Percentiles rank a stretch among this genome's conserved stretches.
Conservation (phyloP, 2,797 vertebrate genomes). For the Tapirus indicus region DNA sequence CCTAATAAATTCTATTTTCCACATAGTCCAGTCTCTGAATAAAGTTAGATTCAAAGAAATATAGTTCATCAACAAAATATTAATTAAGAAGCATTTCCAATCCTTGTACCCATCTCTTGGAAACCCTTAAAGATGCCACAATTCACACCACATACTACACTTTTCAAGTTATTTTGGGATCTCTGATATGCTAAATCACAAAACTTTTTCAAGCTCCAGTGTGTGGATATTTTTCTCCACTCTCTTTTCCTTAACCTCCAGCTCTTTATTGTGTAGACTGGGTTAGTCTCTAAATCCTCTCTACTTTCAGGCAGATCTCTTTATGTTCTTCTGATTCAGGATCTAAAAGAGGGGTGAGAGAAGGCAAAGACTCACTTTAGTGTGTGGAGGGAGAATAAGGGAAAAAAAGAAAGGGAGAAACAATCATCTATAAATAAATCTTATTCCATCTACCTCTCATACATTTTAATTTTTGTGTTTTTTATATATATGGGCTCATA, state of each 20-base stretch:
- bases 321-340: background rate
- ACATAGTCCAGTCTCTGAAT: background rate
- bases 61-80: background rate
- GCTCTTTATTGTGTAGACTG: background rate
- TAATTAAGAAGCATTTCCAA: background rate
- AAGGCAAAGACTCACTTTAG: background rate
- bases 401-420: background rate
- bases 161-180: background rate
- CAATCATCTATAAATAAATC: background rate
- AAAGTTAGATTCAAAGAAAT: slow-evolving; percentile 6
- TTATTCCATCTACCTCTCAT: background rate
- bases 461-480: background rate
- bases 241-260: background rate
- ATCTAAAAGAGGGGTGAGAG: background rate
- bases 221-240: background rate
- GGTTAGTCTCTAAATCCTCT: background rate
- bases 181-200: background rate
- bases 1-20: background rate
- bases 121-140: background rate
- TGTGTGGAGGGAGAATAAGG: background rate
- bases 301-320: background rate
- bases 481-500: background rate
- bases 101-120: background rate
- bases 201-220: background rate
- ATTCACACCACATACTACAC: background rate